phyloP scores from a whole-genome alignment of 2,113 vertebrate species.

The Alces alces region DNA sequence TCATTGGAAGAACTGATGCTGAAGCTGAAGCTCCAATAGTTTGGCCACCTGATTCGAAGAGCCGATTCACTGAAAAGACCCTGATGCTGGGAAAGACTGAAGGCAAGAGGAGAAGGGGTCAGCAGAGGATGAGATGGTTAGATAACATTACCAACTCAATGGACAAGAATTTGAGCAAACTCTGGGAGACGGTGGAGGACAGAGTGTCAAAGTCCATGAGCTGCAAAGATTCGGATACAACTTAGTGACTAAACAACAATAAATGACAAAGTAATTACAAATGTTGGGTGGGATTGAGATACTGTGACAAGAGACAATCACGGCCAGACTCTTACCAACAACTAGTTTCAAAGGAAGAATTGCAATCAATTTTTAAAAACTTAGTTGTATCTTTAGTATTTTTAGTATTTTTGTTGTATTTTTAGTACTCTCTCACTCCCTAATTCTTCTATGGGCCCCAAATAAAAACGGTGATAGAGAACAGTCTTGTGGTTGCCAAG shows the following conservation, averaged over 20 bases:
- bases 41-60: not conserved
- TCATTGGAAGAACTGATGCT: not conserved
- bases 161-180: not conserved
- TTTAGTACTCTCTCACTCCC: not conserved
- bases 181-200: not conserved
- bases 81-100: not conserved
- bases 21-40: not conserved
- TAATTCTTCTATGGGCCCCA: not conserved
- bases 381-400: not conserved
- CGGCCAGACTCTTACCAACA: not conserved
- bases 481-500: not conserved
- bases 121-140: not conserved
- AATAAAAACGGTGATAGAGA: not conserved
- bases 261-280: not conserved
- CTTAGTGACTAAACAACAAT: not conserved
- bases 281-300: not conserved
- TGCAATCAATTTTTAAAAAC: not conserved
- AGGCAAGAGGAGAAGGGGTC: not conserved
- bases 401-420: too few relatives aligned
- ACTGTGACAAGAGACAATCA: not conserved
- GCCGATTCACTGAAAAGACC: not conserved
- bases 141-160: not conserved
- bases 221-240: not conserved
- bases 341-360: not conserved
- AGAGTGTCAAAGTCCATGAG: not conserved